Conservation (phyloP, 2,113 vertebrate genomes). For the Holacanthus passer region DNA sequence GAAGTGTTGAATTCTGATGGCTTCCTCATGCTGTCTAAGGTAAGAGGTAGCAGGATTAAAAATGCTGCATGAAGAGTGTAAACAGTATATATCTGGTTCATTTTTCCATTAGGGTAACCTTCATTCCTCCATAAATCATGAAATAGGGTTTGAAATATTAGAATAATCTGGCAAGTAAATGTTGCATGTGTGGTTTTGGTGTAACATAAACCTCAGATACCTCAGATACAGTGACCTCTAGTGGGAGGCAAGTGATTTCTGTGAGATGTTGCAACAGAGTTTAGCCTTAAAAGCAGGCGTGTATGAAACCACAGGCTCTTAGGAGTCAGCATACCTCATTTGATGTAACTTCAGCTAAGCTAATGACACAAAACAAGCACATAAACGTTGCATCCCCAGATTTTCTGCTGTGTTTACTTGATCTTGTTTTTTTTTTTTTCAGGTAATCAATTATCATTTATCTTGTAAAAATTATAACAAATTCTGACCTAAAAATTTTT, state of each 20-base stretch:
- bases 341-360: not conserved
- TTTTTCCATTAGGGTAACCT: not conserved
- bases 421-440: not conserved
- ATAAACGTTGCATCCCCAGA: not conserved
- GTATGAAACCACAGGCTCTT: not conserved
- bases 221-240: constrained; percentile 6
- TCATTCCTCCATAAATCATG: not conserved
- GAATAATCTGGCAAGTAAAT: not conserved
- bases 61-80: not conserved
- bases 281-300: not conserved
- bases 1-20: constrained; percentile 94
- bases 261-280: not conserved
- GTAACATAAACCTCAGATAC: not conserved
- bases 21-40: constrained; percentile 95
- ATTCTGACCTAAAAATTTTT: not conserved
- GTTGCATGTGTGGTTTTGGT: not conserved
- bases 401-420: not conserved
- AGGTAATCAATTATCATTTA: not conserved
- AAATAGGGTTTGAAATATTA: not conserved
- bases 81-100: not conserved
- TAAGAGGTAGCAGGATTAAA: constrained; percentile 51
- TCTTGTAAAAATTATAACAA: not conserved
- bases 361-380: not conserved
- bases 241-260: not conserved
- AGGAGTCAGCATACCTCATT: not conserved